A percentile compares a stretch with the other conserved stretches of the same genome.
phyloP scores from a whole-genome alignment of 2,888 invertebrate species.

The Caradrina kadenii region DNA sequence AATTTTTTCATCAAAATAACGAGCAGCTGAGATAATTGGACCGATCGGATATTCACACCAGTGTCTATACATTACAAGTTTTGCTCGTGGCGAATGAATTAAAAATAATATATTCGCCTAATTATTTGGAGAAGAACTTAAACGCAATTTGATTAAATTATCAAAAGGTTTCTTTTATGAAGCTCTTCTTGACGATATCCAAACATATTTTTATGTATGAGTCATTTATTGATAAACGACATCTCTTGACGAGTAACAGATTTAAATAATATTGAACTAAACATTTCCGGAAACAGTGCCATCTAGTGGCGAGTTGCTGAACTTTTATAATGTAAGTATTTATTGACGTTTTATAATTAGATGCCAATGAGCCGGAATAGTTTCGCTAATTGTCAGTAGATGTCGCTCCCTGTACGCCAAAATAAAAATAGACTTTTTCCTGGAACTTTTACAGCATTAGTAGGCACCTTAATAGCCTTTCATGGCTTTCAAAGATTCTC shows the following conservation, averaged over 20 bases:
- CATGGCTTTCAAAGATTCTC: too few relatives aligned
- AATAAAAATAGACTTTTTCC: not conserved
- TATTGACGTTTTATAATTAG: not conserved
- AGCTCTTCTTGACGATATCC: conserved; percentile 20
- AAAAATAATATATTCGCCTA: not conserved
- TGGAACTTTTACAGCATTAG: too few relatives aligned
- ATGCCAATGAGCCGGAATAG: not conserved
- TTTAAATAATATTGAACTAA: not conserved
- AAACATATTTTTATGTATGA: not conserved
- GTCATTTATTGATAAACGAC: not conserved
- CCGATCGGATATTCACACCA: conserved; percentile 42
- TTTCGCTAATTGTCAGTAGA: not conserved
- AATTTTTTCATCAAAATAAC: conserved; percentile 49
- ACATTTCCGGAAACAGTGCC: not conserved
- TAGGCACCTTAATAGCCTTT: too few relatives aligned
- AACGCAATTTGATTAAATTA: not conserved
- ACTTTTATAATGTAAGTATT: rapidly evolving
- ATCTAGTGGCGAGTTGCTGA: conserved; percentile 16
- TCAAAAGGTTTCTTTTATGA: not conserved
- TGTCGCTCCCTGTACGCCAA: not conserved
- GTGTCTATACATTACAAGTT: not conserved
- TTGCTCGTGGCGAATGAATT: not conserved
- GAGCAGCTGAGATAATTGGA: conserved; percentile 55
- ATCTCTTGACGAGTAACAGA: conserved; percentile 19
- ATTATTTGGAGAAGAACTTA: not conserved